Evolutionary conservation across 2,888 invertebrate genomes (phyloP).

Genomic region (Saturnia japonica): DNA sequence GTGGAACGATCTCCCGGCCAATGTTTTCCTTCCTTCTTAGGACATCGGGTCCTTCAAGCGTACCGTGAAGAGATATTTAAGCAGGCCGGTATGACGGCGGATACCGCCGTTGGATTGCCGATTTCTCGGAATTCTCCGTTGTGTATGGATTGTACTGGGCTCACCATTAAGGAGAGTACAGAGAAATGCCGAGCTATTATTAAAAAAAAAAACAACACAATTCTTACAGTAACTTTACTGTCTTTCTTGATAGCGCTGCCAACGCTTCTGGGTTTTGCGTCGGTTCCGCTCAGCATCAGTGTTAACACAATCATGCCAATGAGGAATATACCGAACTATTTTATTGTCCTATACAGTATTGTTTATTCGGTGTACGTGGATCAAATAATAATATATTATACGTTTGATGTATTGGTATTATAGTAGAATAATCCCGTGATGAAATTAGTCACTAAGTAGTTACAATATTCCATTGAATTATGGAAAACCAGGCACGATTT

Average conservation of each 20-base stretch:
- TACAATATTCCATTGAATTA: background rate
- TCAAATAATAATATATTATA: background rate
- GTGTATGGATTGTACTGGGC: too few species aligned
- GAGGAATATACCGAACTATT: slow-evolving; percentile 34
- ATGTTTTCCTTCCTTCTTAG: too few species aligned
- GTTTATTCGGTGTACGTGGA: background rate
- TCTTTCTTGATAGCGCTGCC: slow-evolving; percentile 32
- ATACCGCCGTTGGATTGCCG: too few species aligned
- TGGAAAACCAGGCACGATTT: background rate
- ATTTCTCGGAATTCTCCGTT: too few species aligned
- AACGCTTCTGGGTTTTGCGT: slow-evolving; percentile 34
- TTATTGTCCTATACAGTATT: slow-evolving; percentile 31
- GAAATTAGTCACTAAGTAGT: background rate
- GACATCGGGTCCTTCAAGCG: too few species aligned
- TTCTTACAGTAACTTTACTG: slow-evolving; percentile 29
- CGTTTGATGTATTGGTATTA: background rate
- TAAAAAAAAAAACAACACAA: background rate
- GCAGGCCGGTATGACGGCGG: too few species aligned
- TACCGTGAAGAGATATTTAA: too few species aligned
- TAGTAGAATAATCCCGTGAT: background rate
- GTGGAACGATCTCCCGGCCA: too few species aligned
- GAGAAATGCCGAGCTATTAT: too few species aligned
- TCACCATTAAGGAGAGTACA: too few species aligned
- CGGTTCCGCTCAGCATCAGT: slow-evolving; percentile 32
- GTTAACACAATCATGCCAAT: slow-evolving; percentile 37